A percentile compares a stretch with the other conserved stretches of the same genome.
Evolutionary conservation across 2,888 invertebrate genomes (phyloP).

Genomic region (Electrophaes corylata): DNA sequence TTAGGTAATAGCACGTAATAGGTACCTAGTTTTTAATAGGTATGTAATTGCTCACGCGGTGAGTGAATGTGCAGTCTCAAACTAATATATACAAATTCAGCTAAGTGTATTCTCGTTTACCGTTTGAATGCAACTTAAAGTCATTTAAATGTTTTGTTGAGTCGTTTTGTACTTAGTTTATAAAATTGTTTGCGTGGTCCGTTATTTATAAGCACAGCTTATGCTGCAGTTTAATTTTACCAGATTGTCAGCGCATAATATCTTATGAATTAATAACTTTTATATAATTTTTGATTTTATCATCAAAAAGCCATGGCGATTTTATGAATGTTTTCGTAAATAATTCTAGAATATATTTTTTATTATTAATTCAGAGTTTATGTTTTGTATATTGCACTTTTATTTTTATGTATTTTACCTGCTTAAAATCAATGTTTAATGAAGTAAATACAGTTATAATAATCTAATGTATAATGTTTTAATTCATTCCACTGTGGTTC

Average conservation of each 20-base stretch:
- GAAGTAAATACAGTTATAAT: conserved; percentile 3
- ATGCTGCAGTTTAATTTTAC: conserved; percentile 41
- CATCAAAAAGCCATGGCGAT: conserved; percentile 26
- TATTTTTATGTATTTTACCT: background rate
- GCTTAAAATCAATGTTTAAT: background rate
- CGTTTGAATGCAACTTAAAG: conserved; percentile 26
- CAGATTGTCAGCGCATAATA: conserved; percentile 30
- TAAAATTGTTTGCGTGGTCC: conserved; percentile 59
- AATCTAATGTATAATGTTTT: conserved; percentile 7
- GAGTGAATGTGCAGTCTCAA: background rate
- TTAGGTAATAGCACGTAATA: no score
- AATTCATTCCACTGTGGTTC: conserved; percentile 50
- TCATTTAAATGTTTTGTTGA: conserved; percentile 55
- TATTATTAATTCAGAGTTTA: conserved; percentile 5
- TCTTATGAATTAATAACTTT: conserved; percentile 23
- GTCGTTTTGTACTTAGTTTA: conserved; percentile 69
- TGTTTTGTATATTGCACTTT: conserved; percentile 5
- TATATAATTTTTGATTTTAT: background rate
- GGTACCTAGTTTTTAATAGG: conserved; percentile 23
- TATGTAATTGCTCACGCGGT: conserved; percentile 30
- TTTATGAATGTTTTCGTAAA: background rate
- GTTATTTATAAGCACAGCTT: conserved; percentile 49
- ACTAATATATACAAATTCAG: background rate
- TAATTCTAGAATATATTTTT: conserved; percentile 1
- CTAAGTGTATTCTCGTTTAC: background rate